Conservation (phyloP, 2,797 vertebrate genomes). For the Spondyliosoma cantharus region DNA sequence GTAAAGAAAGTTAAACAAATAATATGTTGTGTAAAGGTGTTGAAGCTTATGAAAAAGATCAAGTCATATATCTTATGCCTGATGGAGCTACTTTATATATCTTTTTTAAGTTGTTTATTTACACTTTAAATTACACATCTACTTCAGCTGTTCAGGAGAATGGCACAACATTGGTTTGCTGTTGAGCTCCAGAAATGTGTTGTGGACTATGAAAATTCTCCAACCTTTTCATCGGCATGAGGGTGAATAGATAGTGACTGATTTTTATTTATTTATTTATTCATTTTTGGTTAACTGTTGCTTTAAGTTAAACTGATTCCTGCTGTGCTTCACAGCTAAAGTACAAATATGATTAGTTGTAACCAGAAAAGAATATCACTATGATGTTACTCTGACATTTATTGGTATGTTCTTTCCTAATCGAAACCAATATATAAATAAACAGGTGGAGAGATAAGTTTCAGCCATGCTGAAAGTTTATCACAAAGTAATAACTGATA, state of each 20-base stretch:
- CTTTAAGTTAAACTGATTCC: neutral
- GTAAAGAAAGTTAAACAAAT: neutral
- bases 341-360: neutral
- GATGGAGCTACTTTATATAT: too few relatives aligned
- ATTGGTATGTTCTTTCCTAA: neutral
- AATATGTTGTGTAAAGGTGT: neutral
- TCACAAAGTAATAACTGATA: neutral
- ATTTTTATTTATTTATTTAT: too few relatives aligned
- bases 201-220: too few relatives aligned
- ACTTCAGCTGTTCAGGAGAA: too few relatives aligned
- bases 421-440: neutral
- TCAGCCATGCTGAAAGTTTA: neutral
- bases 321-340: neutral
- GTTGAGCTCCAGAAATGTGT: too few relatives aligned
- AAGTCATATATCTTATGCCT: neutral
- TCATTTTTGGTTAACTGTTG: too few relatives aligned
- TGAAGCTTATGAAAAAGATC: neutral
- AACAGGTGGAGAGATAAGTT: neutral
- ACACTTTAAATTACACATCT: too few relatives aligned
- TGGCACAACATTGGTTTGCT: too few relatives aligned
- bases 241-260: too few relatives aligned
- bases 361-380: neutral
- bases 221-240: too few relatives aligned
- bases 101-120: too few relatives aligned
- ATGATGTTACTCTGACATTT: neutral